phyloP scores from a whole-genome alignment of 2,888 invertebrate species.

The Eristalis arbustorum region DNA sequence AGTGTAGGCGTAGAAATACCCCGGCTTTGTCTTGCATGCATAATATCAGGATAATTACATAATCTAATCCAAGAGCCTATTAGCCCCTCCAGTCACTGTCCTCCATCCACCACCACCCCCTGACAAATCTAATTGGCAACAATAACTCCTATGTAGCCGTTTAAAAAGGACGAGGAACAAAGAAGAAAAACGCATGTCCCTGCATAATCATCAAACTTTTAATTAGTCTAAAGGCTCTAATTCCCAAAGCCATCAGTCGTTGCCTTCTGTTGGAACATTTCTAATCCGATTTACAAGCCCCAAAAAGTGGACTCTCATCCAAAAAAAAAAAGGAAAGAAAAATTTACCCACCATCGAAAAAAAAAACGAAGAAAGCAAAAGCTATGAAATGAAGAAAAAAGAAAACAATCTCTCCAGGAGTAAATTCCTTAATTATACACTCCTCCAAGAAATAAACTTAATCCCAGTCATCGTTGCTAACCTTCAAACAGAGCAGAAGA shows the following conservation, averaged over 20 bases:
- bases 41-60: too few species aligned
- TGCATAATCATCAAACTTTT: conserved; percentile 9
- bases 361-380: background rate
- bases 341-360: background rate
- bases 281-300: conserved; percentile 47
- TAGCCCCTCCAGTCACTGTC: background rate
- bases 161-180: background rate
- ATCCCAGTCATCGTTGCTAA: conserved; percentile 39
- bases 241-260: conserved; percentile 11
- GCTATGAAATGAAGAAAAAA: conserved; percentile 19
- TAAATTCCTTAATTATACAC: conserved; percentile 63
- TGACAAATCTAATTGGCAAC: background rate
- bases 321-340: conserved; percentile 27
- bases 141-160: background rate
- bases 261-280: conserved; percentile 11
- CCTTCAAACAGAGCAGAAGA: background rate
- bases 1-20: too few species aligned
- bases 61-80: background rate
- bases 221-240: background rate
- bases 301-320: background rate
- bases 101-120: background rate
- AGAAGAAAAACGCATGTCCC: background rate
- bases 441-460: conserved; percentile 57
- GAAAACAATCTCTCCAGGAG: conserved; percentile 32
- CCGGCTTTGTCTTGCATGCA: too few species aligned